Conservation (phyloP, 2,113 vertebrate genomes). For the Lepus timidus region DNA sequence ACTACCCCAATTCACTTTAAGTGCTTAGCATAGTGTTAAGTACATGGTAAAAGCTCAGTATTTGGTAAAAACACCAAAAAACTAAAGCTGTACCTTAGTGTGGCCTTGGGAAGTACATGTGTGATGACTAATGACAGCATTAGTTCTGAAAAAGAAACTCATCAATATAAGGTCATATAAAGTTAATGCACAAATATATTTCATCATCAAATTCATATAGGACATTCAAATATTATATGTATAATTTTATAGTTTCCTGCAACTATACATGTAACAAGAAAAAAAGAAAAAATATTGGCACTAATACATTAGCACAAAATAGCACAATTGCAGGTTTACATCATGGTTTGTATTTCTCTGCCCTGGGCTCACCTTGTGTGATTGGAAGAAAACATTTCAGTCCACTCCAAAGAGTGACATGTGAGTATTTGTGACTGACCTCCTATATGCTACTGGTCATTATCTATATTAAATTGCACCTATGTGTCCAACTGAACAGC, state of each 20-base stretch:
- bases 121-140: background rate
- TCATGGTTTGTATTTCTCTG: background rate
- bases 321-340: background rate
- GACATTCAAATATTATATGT: conserved; percentile 60
- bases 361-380: background rate
- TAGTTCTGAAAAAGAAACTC: conserved; percentile 57
- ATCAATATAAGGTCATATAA: background rate
- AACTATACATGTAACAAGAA: conserved; percentile 60
- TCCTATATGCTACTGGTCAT: background rate
- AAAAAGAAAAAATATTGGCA: conserved; percentile 33
- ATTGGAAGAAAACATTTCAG: background rate
- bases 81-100: too few species aligned
- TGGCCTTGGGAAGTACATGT: too few species aligned
- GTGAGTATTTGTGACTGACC: background rate
- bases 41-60: too few species aligned
- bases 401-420: background rate
- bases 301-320: background rate
- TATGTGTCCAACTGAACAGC: background rate
- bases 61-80: too few species aligned
- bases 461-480: background rate
- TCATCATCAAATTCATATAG: conserved; percentile 62
- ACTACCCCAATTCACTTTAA: too few species aligned
- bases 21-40: too few species aligned
- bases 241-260: conserved; percentile 58
- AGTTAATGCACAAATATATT: conserved; percentile 2